Conservation (phyloP, 2,888 invertebrate species). For the Lysandra coridon region DNA sequence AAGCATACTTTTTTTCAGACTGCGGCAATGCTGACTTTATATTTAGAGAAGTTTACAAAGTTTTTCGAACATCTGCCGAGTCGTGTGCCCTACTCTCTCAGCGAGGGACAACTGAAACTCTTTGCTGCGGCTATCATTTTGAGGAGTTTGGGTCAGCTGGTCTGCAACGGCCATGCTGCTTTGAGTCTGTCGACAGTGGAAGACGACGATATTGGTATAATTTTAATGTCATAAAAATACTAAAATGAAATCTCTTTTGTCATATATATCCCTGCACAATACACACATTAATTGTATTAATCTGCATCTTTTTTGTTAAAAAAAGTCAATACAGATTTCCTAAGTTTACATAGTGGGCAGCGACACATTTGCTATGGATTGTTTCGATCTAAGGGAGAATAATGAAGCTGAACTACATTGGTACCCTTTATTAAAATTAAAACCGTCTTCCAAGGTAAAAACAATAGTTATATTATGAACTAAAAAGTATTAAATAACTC, state of each 20-base stretch:
- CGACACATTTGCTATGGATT: too few relatives aligned
- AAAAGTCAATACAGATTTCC: too few relatives aligned
- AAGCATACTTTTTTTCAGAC: slow-evolving; percentile 70
- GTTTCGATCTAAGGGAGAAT: too few relatives aligned
- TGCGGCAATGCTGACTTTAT: slow-evolving; percentile 83
- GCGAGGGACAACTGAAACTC: slow-evolving; percentile 59
- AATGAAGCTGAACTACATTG: too few relatives aligned
- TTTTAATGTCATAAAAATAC: not conserved
- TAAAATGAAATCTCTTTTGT: not conserved
- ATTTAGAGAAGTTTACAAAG: slow-evolving; percentile 82
- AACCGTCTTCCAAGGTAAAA: too few relatives aligned
- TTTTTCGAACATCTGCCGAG: slow-evolving; percentile 81
- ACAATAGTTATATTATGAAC: too few relatives aligned
- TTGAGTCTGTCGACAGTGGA: slow-evolving; percentile 52
- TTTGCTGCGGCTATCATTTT: slow-evolving; percentile 85
- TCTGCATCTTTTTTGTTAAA: too few relatives aligned
- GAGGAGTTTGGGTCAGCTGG: slow-evolving; percentile 89
- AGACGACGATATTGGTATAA: slow-evolving; percentile 42
- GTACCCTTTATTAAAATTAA: too few relatives aligned
- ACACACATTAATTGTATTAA: too few relatives aligned
- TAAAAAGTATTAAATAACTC: too few relatives aligned
- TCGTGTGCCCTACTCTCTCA: slow-evolving; percentile 56
- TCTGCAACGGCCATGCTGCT: slow-evolving; percentile 88
- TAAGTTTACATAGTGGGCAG: too few relatives aligned
- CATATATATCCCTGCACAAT: too few relatives aligned